These are phyloP conservation scores for Euclidia mi DNA, from an alignment of 2,888 invertebrate species.

Conservation along the genomic window DNA sequence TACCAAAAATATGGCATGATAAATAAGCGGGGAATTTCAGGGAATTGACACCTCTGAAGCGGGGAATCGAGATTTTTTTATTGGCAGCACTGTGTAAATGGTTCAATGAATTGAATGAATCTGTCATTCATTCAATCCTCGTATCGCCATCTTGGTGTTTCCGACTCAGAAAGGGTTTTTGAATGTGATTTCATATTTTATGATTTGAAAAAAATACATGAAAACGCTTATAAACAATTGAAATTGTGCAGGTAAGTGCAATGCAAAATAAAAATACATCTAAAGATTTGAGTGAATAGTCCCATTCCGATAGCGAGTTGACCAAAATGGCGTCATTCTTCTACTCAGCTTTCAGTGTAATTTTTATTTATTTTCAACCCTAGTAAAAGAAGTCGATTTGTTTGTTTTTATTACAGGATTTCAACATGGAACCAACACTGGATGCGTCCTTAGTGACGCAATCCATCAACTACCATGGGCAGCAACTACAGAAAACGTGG, in stretches of 20 bases:
- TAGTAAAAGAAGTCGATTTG: not conserved
- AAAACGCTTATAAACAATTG: not conserved
- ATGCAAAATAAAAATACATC: too few relatives aligned
- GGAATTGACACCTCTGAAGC: too few relatives aligned
- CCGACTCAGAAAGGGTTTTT: not conserved
- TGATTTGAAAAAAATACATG: too few relatives aligned
- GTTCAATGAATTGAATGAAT: too few relatives aligned
- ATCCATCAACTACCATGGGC: conserved; percentile 95
- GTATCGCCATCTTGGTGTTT: not conserved
- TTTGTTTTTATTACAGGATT: conserved; percentile 46
- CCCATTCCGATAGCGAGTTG: conserved; percentile 10
- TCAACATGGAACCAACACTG: conserved; percentile 80
- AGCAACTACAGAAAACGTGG: conserved; percentile 96
- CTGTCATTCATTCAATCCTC: too few relatives aligned
- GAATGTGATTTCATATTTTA: too few relatives aligned
- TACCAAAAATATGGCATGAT: too few relatives aligned
- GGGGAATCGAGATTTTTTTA: too few relatives aligned
- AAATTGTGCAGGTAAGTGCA: not conserved
- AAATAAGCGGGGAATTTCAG: too few relatives aligned
- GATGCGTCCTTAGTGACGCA: conserved; percentile 91
- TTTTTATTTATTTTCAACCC: conserved; percentile 28
- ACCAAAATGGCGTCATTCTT: conserved; percentile 52
- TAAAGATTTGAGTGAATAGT: not conserved
- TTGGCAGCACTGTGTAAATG: too few relatives aligned
- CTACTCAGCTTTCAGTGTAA: not conserved